Evolutionary conservation across 64 coral and sea anemone species (phyloP), one percentile per base, ranked within the genome.

Genomic region (Stichodactyla helianthus): DNA sequence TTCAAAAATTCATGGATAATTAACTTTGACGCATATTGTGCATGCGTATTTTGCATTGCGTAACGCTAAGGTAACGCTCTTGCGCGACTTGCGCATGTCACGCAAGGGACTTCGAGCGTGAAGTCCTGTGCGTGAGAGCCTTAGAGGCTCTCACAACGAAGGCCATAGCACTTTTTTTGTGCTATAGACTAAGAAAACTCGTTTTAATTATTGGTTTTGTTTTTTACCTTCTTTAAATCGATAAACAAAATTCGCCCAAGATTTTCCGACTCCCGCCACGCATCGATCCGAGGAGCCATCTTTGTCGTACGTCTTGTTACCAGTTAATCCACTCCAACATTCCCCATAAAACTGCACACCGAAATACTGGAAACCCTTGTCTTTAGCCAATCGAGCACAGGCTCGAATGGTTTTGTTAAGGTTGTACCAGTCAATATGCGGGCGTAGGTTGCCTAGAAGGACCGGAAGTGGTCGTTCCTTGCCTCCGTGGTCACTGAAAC

Each of bases 271-370:
- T 25, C 89, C 92, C 11, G 17, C 20, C 13, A 59, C 60, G n/a
- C 92, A 93, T 7, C 28, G 8, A 10, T 82, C 54, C 7, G 92
- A 77, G 26, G 60, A 13, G 18, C 88, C 88, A 83, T 89, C 84
- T 55, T 71, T 86, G 10, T 83, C 31, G 77, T 90, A 93, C 8
- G 92, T 89, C 22, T 78, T 76, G 25, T 82, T 61, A 82, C 84
- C 92, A 9, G n/a, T 26, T n/a, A 86, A 79, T 55, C 88, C 92
- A 64, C 88, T 90, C 92, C 88, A 94, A 59, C 92, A 94, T 57
- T 94, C 92, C 5, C 88, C 92, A 61, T 94, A 94, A 53, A 87
- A 94, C 54, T 89, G 88, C 54, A 94, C 16, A 4, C 88, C 92
- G 87, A 94, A 94, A 53, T 87, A 86, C 0, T 27, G 10, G 26